A percentile compares a stretch with the other conserved stretches of the same genome.
phyloP scores from a whole-genome alignment of 2,797 vertebrate genomes.

The Silurus aristotelis region DNA sequence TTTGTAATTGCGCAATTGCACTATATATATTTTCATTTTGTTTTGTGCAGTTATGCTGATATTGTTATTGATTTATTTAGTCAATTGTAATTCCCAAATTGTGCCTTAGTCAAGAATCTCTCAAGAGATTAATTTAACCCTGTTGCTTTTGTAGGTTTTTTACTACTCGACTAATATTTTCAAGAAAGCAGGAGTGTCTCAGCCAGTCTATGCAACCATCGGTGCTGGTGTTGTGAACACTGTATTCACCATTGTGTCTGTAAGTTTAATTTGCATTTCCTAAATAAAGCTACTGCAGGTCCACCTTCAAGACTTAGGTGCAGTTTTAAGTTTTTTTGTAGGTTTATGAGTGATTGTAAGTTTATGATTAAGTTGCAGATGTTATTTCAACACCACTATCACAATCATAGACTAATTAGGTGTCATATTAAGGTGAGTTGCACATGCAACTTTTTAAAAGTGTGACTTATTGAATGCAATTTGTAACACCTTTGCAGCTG shows the following conservation, averaged over 20 bases:
- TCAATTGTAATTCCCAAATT: not conserved
- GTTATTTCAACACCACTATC: not conserved
- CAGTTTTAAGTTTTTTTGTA: not conserved
- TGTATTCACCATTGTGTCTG: constrained; percentile 84
- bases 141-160: constrained; percentile 74
- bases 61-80: not conserved
- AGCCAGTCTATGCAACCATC: constrained; percentile 86
- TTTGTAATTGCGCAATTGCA: not conserved
- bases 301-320: not conserved
- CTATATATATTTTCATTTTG: not conserved
- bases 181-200: constrained; percentile 76
- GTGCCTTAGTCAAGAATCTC: no score
- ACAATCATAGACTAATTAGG: not conserved
- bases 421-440: not conserved
- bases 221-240: constrained; percentile 85
- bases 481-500: constrained; percentile 71
- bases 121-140: not conserved
- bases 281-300: not conserved
- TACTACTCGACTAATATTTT: constrained; percentile 88
- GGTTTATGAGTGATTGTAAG: not conserved
- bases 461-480: not conserved
- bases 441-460: not conserved
- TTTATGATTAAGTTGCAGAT: no score
- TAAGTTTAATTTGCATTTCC: constrained; percentile 63
- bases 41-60: not conserved